A percentile compares a stretch with the other conserved stretches of the same genome.
Conservation (phyloP, 2,888 invertebrate genomes). For the Leptinotarsa rubiginosa region DNA sequence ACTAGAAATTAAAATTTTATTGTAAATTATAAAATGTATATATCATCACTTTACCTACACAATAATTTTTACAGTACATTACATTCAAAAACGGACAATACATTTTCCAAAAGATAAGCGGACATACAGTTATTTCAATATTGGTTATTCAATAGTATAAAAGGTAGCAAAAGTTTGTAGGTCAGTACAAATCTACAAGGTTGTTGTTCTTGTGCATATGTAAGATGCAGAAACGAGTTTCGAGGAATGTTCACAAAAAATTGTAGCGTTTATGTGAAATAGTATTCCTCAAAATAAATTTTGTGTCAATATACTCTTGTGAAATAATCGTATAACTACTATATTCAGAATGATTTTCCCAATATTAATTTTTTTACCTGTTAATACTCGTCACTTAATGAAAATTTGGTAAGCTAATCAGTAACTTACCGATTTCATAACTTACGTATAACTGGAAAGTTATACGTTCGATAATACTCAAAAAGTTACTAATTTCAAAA, state of each 20-base stretch:
- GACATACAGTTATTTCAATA: conserved; percentile 1
- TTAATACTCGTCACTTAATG: too few species aligned
- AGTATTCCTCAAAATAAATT: too few species aligned
- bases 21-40: conserved; percentile 21
- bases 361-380: too few species aligned
- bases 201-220: not conserved
- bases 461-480: too few species aligned
- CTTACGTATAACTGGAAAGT: too few species aligned
- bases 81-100: conserved; percentile 17
- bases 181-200: not conserved
- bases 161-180: conserved; percentile 8
- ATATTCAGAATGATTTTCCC: too few species aligned
- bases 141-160: conserved; percentile 2
- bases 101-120: conserved; percentile 7
- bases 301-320: too few species aligned
- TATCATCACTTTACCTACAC: conserved; percentile 21
- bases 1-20: conserved; percentile 13
- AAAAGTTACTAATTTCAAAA: too few species aligned
- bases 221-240: not conserved
- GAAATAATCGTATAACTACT: too few species aligned
- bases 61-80: conserved; percentile 6
- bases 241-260: not conserved
- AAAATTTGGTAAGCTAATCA: too few species aligned
- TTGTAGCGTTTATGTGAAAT: too few species aligned
- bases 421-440: too few species aligned